phyloP scores from a whole-genome alignment of 2,888 invertebrate species.

The Hyposoter didymator region DNA sequence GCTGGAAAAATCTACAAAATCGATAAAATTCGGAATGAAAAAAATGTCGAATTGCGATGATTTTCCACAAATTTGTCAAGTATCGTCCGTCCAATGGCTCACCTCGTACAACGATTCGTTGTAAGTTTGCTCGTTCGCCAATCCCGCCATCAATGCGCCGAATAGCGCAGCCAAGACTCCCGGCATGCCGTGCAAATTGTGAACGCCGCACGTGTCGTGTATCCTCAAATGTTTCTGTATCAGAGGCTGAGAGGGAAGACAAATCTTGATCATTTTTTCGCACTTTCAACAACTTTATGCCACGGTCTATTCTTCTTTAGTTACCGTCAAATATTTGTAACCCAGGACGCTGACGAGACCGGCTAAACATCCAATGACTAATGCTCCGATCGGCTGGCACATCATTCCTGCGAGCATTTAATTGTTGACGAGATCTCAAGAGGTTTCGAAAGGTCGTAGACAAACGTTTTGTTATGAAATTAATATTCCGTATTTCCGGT shows the following conservation, averaged over 20 bases:
- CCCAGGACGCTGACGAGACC: conserved; percentile 93
- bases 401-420: conserved; percentile 85
- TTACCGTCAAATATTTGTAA: conserved; percentile 91
- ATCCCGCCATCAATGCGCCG: conserved; percentile 90
- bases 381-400: conserved; percentile 92
- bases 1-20: conserved; percentile 84
- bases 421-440: no score
- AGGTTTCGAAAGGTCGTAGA: no score
- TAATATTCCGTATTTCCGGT: neutral
- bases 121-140: conserved; percentile 89
- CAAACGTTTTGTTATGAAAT: neutral
- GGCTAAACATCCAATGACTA: conserved; percentile 91
- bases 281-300: neutral
- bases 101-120: conserved; percentile 85
- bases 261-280: neutral
- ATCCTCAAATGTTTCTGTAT: conserved; percentile 87
- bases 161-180: conserved; percentile 93
- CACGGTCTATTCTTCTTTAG: conserved; percentile 72
- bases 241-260: conserved; percentile 85
- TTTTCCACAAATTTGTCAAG: neutral
- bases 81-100: conserved; percentile 54
- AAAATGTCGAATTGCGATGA: neutral
- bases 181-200: conserved; percentile 98
- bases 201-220: conserved; percentile 96
- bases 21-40: neutral